Base-by-base conservation (phyloP, 2,888 invertebrate genomes). In the Aporophyla nigra region DNA sequence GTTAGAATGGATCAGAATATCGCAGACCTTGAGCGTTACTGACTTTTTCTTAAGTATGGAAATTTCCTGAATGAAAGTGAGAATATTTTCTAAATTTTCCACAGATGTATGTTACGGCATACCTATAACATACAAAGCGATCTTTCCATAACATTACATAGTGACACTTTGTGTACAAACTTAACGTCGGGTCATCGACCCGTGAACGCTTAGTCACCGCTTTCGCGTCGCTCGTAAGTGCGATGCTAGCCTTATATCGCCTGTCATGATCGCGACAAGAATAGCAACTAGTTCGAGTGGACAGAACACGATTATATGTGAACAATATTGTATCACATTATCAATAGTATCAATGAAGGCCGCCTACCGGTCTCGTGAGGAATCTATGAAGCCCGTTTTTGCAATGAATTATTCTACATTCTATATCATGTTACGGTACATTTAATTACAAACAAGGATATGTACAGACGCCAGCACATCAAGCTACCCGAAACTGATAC, bases 101-200 rank as follows among this genome's bases (percentile, higher is more conserved):
- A 76, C 27, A 59, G 56, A 67, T 43, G n/a, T 49, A 72, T 53
- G 51, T 76, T 74, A 81, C 67, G 67, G 6, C 69, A 62, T 59
- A 59, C 24, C 12, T n/a, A 33, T 65, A 21, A 58, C 49, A 67
- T 59, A 69, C 67, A 59, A 40, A 63, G 24, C 16, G n/a, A 72
- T 73, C 14, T 73, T 77, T 80, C 63, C 78, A 79, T 87, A 81
- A 73, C 76, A 80, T 88, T 78, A 78, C 80, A 68, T 53, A 86
- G 83, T 84, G 74, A 67, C 71, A 84, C 79, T 83, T 77, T 76
- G 79, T 75, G 69, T 74, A 85, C 89, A 88, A 89, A 89, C 89
- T 88, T 86, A 74, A 69, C 74, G 73, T 70, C 75, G 83, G 93
- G 93, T 93, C 93, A 87, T 89, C 90, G 93, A 90, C 93, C 86